These are phyloP conservation scores for Drosophila setosimentum DNA, from an alignment of 2,888 invertebrate species.

Conservation along the genomic window DNA sequence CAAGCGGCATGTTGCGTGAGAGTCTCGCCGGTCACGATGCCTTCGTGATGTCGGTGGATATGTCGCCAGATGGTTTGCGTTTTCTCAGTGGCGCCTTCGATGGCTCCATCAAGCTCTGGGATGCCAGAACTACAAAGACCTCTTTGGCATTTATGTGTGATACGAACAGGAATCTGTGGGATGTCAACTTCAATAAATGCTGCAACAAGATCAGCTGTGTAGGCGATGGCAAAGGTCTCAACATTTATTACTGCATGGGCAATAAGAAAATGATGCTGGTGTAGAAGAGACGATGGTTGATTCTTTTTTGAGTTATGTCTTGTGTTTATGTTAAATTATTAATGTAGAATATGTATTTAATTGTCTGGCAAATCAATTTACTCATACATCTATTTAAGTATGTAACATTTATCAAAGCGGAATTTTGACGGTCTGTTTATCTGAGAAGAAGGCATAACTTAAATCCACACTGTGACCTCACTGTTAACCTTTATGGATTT, in stretches of 20 bases:
- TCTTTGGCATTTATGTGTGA: constrained; percentile 8
- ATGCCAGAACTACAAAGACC: constrained; percentile 29
- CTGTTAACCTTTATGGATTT: background rate
- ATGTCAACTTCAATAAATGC: constrained; percentile 38
- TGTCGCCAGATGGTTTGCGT: constrained; percentile 25
- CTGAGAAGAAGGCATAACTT: background rate
- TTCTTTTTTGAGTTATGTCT: background rate
- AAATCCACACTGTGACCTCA: background rate
- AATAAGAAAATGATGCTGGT: constrained; percentile 33
- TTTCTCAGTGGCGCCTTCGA: constrained; percentile 41
- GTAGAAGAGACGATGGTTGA: background rate
- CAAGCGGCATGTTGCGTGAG: constrained; percentile 16
- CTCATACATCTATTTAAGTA: background rate
- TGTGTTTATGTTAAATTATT: constrained; percentile 20
- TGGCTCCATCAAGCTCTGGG: constrained; percentile 51
- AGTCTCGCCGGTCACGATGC: constrained; percentile 20
- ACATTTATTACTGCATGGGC: constrained; percentile 41
- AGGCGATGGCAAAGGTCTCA: constrained; percentile 46
- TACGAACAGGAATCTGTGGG: constrained; percentile 42
- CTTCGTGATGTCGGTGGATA: constrained; percentile 36
- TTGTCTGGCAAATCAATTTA: background rate
- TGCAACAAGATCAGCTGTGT: constrained; percentile 44
- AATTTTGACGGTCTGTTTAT: background rate
- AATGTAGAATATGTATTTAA: constrained; percentile 8
- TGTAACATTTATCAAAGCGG: background rate